Base-by-base conservation (phyloP, 2,797 vertebrate species). In the Microchirus variegatus region DNA sequence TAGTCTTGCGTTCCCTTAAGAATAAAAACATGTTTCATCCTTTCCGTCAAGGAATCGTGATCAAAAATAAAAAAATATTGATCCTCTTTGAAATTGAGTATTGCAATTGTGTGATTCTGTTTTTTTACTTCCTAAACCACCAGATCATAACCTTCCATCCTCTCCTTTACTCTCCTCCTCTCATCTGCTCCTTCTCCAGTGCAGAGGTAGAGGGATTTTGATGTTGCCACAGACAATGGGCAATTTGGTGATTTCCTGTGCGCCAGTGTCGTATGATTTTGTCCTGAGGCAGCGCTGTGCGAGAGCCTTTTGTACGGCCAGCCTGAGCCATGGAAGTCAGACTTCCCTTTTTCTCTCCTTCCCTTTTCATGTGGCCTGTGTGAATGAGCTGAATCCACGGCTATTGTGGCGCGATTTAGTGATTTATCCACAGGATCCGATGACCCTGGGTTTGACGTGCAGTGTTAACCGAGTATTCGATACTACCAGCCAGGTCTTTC, bases 201-300 rank as follows among this genome's bases (percentile, higher is more conserved):
- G 15, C 36, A 11, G 45, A 74, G 63, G 37, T 37, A 45, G 41
- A 76, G 70, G 77, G 83, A 88, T 92, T 91, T 90, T 91, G 90
- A 92, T 94, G 90, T 87, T 86, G 87, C 87, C 69, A 68, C 75
- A 83, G 84, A 94, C 93, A 94, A 93, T 86, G 69, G 84, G 73
- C 86, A 87, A 89, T 93, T 93, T 93, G 85, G 90, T 73, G 90
- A 93, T 91, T 93, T 94, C 93, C 92, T 94, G 90, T 91, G 89
- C 61, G 63, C 80, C 84, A 93, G 92, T 94, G 91, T 94, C 92
- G 81, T 90, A 91, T 94, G 90, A 90, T 92, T 93, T 84, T 91
- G 76, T 90, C 92, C 91, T 53, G 78, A 80, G 92, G 93, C 91
- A 59, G 73, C 78, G 77, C 77, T 89, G 87, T 77, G 90, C 86